Evolutionary conservation across 2,888 invertebrate species (phyloP), one percentile per base, ranked within the genome.

Genomic region (Brenthis ino): DNA sequence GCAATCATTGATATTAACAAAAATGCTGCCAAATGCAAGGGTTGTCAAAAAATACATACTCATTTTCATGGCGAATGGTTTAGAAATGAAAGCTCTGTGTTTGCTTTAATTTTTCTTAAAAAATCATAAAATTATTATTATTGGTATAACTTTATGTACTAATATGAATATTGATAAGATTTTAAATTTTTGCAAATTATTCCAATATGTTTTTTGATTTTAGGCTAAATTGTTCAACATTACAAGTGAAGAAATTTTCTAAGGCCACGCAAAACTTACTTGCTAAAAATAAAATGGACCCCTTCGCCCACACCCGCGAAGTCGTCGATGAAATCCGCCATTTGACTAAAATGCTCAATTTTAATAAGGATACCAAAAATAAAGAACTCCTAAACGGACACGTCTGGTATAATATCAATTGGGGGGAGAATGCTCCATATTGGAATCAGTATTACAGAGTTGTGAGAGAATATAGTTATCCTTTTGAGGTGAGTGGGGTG

Each of bases 371-470:
- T 1, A 60, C 73, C 4, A 48, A 73, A 8, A 77, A 77, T 6
- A 72, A 75, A 24, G 65, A 73, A 0, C 78, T 79, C 6, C 58
- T 72, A 28, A 67, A 68, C 20, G 56, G 54, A 28, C 57, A 68
- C 12, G 71, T 80, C 1, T 93, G 92, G 93, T 78, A 74, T 67
- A 92, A 93, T 68, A 86, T 89, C 2, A 92, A 92, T 65, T 93
- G 93, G 93, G 93, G 92, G 0, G 87, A 87, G 0, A 86, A 92
- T 67, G 92, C 93, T 0, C 93, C 93, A 0, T 92, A 91, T 73
- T 92, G 92, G 92, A 93, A 93, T 72, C 88, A 92, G 74, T 93
- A 89, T 71, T 93, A 91, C 69, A 86, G 82, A 64, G 73, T 88
- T 68, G 82, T 93, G 3, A 84, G 79, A 56, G 88, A 92, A 65